Evolutionary conservation across 2,888 invertebrate genomes (phyloP).

Genomic region (Volucella inanis): DNA sequence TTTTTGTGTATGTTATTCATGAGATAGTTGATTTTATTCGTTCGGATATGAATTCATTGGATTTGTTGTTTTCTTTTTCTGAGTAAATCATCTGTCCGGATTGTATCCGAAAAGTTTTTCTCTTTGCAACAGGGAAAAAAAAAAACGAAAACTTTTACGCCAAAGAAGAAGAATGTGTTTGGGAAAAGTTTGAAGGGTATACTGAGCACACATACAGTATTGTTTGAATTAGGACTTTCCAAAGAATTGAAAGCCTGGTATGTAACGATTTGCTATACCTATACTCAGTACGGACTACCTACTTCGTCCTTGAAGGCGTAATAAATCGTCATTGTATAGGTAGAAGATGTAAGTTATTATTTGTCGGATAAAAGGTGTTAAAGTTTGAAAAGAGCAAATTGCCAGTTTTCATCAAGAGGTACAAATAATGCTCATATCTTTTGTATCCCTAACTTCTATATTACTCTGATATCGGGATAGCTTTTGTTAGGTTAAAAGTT

Average conservation of each 20-base stretch:
- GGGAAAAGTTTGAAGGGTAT: constrained; percentile 57
- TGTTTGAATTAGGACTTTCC: constrained; percentile 54
- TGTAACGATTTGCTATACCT: constrained; percentile 18
- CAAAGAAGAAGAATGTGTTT: constrained; percentile 53
- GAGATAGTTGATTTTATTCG: constrained; percentile 69
- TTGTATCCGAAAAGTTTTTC: constrained; percentile 50
- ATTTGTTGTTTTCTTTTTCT: constrained; percentile 14
- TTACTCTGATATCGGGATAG: constrained; percentile 1
- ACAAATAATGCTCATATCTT: constrained; percentile 5
- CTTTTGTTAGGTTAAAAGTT: neutral
- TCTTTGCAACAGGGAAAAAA: constrained; percentile 3
- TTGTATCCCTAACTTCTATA: constrained; percentile 10
- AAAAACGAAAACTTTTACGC: constrained; percentile 47
- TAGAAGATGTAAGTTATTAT: constrained; percentile 56
- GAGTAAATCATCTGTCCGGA: constrained; percentile 65
- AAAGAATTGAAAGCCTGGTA: constrained; percentile 31
- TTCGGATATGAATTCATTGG: constrained; percentile 59
- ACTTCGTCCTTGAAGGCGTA: neutral
- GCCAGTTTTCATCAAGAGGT: constrained; percentile 21
- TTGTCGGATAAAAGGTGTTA: constrained; percentile 63
- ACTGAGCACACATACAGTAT: constrained; percentile 26
- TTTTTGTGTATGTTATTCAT: constrained; percentile 66
- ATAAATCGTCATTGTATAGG: constrained; percentile 34
- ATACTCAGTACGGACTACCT: neutral
- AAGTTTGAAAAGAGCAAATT: constrained; percentile 54